Evolutionary conservation across 2,888 invertebrate genomes (phyloP), one percentile per base, ranked within the genome.

Genomic region (Alcis repandata): DNA sequence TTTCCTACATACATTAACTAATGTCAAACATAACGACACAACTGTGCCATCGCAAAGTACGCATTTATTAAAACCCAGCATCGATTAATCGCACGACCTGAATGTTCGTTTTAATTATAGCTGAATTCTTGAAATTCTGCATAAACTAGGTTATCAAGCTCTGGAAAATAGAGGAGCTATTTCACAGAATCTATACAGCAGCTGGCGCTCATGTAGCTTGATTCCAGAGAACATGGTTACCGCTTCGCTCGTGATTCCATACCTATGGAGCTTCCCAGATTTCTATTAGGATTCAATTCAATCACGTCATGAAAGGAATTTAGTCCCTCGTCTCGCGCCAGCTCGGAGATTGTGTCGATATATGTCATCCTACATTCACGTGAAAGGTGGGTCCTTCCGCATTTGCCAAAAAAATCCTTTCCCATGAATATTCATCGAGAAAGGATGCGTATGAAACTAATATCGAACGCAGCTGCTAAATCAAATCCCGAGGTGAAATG

Each of bases 401-500:
- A 8, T 60, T 65, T 13, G 65, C 52, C 43, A 66, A 66, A 60
- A 65, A 61, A 48, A 48, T 27, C 4, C 36, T 32, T 65, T 66
- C 65, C 60, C 65, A 66, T 66, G 60, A 49, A 63, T 46, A 58
- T 53, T 46, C 33, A 46, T 1, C 48, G 46, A 61, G 56, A 60
- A 66, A 66, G 65, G 65, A 66, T 64, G 64, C 59, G 54, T 49
- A 63, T 64, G 59, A 54, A 64, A 59, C 59, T 54, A 64, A 64
- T 61, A 66, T 66, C 60, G 46, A 48, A 41, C 59, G 45, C 71
- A 73, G 71, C 72, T 73, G 72, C 67, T 59, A 54, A 67, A 52
- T 70, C 70, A 63, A 66, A 59, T 63, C 79, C 82, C 78, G 79
- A 79, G 79, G 80, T 75, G 82, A 81, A 76, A 81, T 81, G 81